A percentile compares a stretch with the other conserved stretches of the same genome.
Evolutionary conservation across 2,113 vertebrate species (phyloP).

Genomic region (Oenanthe oenanthe): DNA sequence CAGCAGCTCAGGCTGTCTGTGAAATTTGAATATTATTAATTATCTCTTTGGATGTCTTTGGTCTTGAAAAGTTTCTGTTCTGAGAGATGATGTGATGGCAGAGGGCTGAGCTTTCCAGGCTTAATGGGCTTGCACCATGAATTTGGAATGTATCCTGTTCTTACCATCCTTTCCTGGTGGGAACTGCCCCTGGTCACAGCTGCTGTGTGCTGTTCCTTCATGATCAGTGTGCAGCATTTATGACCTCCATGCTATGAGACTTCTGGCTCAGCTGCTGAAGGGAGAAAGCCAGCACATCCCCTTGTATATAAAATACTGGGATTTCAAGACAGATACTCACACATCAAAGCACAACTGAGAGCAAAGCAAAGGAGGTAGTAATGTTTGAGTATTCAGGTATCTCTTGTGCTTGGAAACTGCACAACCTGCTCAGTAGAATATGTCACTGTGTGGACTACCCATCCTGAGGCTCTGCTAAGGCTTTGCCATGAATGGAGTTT

Average conservation of each 20-base stretch:
- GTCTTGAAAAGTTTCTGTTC: not conserved
- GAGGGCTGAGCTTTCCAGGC: not conserved
- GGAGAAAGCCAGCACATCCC: not conserved
- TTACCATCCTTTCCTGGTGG: not conserved
- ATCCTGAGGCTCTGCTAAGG: not conserved
- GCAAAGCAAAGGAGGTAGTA: not conserved
- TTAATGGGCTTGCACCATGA: not conserved
- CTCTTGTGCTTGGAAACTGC: not conserved
- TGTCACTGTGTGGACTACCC: not conserved
- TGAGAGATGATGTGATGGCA: not conserved
- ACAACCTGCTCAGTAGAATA: rapidly evolving
- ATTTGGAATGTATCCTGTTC: not conserved
- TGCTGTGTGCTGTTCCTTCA: not conserved
- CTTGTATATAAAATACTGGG: not conserved
- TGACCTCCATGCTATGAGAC: not conserved
- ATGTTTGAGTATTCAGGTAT: not conserved
- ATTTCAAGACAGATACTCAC: not conserved
- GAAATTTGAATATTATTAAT: not conserved
- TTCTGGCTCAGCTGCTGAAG: not conserved
- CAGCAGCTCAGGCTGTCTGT: not conserved
- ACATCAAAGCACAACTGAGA: not conserved
- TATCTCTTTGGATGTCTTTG: not conserved
- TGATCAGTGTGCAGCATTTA: not conserved
- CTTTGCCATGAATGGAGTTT: not conserved
- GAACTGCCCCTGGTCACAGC: not conserved